Evolutionary conservation across 2,113 vertebrate species (phyloP).

Genomic region (Otis tarda): DNA sequence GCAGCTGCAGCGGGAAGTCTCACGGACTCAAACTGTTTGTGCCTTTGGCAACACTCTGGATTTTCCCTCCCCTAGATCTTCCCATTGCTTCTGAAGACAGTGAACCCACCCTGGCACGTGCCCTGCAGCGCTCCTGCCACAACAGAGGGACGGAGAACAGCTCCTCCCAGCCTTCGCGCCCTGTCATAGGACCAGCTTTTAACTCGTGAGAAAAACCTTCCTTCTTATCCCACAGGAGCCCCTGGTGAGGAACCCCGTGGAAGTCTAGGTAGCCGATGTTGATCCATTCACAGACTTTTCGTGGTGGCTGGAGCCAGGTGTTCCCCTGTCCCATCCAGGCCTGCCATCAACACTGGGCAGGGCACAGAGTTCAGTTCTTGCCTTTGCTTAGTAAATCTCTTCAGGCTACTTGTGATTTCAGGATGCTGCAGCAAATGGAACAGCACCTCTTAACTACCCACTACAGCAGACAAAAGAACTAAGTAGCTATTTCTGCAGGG

Average conservation of each 20-base stretch:
- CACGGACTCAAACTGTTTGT: background rate
- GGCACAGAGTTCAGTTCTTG: background rate
- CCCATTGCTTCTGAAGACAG: background rate
- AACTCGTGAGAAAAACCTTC: background rate
- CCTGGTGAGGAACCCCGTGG: background rate
- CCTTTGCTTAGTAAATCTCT: background rate
- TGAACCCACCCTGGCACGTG: background rate
- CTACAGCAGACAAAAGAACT: background rate
- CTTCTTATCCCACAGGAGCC: too few relatives aligned
- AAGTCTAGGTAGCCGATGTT: background rate
- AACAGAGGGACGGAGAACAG: background rate
- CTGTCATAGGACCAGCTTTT: background rate
- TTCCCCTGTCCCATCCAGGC: background rate
- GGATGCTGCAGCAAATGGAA: background rate
- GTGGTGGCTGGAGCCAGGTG: background rate
- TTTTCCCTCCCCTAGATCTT: background rate
- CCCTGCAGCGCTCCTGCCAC: background rate
- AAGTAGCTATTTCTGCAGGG: background rate
- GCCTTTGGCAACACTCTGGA: background rate
- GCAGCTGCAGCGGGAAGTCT: background rate
- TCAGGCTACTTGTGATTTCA: background rate
- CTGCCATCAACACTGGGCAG: background rate
- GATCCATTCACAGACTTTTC: background rate
- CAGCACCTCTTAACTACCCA: background rate
- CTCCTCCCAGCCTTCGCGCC: background rate